Evolutionary conservation across 1,140 invertebrate genomes (phyloP).

Genomic region (Brachystomella parvula): DNA sequence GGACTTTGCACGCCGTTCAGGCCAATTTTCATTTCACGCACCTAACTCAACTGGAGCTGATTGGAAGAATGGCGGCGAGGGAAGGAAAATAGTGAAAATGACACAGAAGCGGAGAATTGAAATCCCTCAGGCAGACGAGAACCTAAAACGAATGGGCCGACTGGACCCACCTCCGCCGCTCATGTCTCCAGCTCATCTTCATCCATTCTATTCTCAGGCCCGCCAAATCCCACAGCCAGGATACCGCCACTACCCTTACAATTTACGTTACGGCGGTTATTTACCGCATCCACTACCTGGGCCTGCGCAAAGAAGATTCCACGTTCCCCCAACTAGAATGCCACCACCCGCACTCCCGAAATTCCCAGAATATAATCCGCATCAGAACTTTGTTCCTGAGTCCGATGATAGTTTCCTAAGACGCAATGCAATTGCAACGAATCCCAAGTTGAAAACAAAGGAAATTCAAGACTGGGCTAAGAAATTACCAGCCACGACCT

Average conservation of each 20-base stretch:
- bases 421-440: slow-evolving; percentile 23
- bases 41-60: no score
- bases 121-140: no score
- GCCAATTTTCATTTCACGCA: no score
- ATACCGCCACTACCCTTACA: not conserved
- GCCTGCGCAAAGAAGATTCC: not conserved
- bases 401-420: slow-evolving; percentile 29
- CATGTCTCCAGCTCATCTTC: not conserved
- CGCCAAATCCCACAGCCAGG: slow-evolving; percentile 1
- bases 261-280: not conserved
- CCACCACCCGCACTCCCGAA: not conserved
- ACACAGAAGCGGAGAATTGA: no score
- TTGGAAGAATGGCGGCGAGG: no score
- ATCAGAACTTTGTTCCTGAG: slow-evolving; percentile 29
- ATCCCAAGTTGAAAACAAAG: slow-evolving; percentile 12
- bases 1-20: not conserved
- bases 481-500: no score
- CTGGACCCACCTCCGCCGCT: not conserved
- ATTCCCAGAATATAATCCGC: slow-evolving; percentile 12
- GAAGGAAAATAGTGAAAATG: no score
- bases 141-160: not conserved
- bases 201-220: no score
- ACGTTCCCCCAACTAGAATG: not conserved
- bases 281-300: not conserved
- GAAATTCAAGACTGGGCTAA: no score